Percentiles rank a stretch among this genome's conserved stretches.
Evolutionary conservation across 2,888 invertebrate genomes (phyloP).

Genomic region (Patella pellucida): DNA sequence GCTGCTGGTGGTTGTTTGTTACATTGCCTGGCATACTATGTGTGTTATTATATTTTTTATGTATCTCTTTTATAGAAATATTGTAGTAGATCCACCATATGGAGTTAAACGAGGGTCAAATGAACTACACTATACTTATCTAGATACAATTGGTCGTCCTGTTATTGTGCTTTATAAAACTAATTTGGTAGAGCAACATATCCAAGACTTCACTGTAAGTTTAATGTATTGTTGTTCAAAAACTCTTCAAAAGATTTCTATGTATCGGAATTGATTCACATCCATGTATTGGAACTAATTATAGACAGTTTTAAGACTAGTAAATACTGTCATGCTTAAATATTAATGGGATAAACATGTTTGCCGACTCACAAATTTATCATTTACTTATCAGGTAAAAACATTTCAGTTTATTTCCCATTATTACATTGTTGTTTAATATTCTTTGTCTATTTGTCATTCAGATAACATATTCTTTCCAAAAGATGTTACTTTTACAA

Average conservation of each 20-base stretch:
- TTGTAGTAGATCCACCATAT: constrained; percentile 87
- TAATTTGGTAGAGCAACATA: constrained; percentile 95
- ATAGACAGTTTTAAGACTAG: too few species aligned
- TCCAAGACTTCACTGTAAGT: constrained; percentile 87
- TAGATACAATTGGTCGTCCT: constrained; percentile 94
- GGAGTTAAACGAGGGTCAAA: constrained; percentile 82
- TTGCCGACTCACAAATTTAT: too few species aligned
- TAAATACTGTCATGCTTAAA: too few species aligned
- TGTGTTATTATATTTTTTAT: not conserved
- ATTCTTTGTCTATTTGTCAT: constrained; percentile 38
- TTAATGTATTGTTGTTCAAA: not conserved
- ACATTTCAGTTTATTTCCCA: too few species aligned
- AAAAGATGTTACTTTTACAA: constrained; percentile 86
- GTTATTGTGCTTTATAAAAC: constrained; percentile 85
- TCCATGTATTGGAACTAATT: too few species aligned
- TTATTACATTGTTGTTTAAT: not conserved
- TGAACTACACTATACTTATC: constrained; percentile 88
- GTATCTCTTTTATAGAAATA: constrained; percentile 74
- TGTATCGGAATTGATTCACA: too few species aligned
- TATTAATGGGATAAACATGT: too few species aligned
- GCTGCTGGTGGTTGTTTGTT: too few species aligned
- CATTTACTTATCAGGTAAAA: too few species aligned
- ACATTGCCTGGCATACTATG: too few species aligned
- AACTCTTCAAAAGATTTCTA: too few species aligned
- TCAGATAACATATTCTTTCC: constrained; percentile 87